phyloP scores from a whole-genome alignment of 2,888 invertebrate species.

The Diaprepes abbreviatus region DNA sequence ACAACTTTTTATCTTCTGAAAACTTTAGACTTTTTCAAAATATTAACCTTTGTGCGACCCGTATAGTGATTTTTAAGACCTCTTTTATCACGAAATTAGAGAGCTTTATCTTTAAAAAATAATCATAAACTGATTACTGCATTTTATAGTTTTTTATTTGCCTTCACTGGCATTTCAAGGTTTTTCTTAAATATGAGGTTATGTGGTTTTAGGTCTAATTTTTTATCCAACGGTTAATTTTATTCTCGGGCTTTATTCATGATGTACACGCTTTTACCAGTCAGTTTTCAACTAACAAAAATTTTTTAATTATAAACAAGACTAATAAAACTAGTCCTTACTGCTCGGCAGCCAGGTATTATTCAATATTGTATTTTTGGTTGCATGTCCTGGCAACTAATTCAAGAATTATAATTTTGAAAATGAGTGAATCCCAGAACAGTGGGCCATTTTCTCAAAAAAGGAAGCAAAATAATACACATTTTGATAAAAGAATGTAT shows the following conservation, averaged over 20 bases:
- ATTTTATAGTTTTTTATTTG: not conserved
- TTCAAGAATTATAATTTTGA: no score
- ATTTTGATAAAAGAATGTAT: not conserved
- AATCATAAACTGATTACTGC: not conserved
- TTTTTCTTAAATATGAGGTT: slow-evolving; percentile 1
- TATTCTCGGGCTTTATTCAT: not conserved
- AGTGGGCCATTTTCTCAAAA: not conserved
- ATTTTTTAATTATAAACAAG: not conserved
- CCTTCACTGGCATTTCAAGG: slow-evolving; percentile 10
- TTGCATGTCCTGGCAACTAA: not conserved
- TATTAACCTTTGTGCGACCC: not conserved
- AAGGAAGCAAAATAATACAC: no score
- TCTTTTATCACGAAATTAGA: slow-evolving; percentile 1
- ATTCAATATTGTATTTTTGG: not conserved
- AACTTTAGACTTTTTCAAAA: not conserved
- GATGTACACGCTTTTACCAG: no score
- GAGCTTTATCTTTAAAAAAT: slow-evolving; percentile 1
- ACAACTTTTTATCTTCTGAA: not conserved
- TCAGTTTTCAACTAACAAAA: not conserved
- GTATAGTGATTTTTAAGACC: not conserved
- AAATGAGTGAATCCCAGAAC: not conserved
- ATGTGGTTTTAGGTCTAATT: not conserved
- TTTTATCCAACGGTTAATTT: not conserved
- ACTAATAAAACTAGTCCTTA: not conserved
- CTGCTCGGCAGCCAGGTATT: not conserved